Conservation (phyloP, 2,888 invertebrate genomes). For the Crocallis elinguaria region DNA sequence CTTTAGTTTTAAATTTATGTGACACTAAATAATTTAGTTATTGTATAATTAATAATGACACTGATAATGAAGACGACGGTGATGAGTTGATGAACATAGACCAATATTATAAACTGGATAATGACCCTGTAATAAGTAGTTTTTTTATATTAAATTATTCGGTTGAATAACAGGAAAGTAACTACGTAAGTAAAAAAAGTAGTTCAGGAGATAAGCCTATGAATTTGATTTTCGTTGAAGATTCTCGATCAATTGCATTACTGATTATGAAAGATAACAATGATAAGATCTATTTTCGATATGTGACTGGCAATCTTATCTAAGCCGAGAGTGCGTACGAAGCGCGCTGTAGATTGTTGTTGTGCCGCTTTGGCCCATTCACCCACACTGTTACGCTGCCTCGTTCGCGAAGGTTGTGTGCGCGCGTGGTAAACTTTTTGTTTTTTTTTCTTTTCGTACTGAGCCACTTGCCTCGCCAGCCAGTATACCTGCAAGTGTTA, state of each 20-base stretch:
- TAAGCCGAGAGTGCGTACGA: conserved; percentile 50
- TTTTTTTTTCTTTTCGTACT: conserved; percentile 70
- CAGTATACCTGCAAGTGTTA: conserved; percentile 66
- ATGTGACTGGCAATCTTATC: conserved; percentile 51
- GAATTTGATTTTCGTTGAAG: too few species aligned
- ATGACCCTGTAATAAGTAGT: too few species aligned
- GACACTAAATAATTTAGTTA: too few species aligned
- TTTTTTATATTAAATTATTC: too few species aligned
- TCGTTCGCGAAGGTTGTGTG: conserved; percentile 61
- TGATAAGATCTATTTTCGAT: conserved; percentile 26
- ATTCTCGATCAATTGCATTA: background rate
- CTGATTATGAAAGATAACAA: conserved; percentile 11
- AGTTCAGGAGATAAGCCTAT: too few species aligned
- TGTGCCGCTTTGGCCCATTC: conserved; percentile 57
- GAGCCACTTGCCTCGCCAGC: conserved; percentile 60
- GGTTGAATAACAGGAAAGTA: too few species aligned
- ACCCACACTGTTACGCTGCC: conserved; percentile 76
- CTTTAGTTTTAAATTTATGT: too few species aligned
- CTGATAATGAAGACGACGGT: too few species aligned
- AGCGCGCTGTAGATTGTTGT: conserved; percentile 35
- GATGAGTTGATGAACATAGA: too few species aligned
- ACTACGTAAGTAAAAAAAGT: too few species aligned
- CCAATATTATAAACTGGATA: too few species aligned
- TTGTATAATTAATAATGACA: too few species aligned
- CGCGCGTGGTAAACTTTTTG: conserved; percentile 61